Percentiles rank a stretch among this genome's conserved stretches.
Evolutionary conservation across 1,140 invertebrate genomes (phyloP).

Genomic region (Lepidurus packardi): DNA sequence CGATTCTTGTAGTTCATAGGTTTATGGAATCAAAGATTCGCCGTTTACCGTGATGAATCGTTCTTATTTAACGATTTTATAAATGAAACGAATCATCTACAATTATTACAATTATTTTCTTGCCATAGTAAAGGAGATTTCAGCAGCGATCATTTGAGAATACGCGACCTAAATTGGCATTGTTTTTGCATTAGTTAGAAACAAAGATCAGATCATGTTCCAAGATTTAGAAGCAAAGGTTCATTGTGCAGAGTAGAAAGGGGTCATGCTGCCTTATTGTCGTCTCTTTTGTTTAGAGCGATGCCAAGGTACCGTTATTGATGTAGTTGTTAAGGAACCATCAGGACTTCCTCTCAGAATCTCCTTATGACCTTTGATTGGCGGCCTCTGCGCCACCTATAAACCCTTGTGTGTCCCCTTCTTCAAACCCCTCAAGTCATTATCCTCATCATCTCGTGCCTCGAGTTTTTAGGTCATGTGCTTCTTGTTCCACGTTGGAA

Average conservation of each 20-base stretch:
- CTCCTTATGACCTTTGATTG: not conserved
- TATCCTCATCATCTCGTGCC: conserved; percentile 23
- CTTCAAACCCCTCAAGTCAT: not conserved
- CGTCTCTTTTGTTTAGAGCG: not conserved
- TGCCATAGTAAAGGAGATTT: no score
- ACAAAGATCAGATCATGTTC: no score
- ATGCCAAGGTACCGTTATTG: not conserved
- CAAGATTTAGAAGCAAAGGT: no score
- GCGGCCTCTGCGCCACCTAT: not conserved
- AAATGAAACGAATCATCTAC: no score
- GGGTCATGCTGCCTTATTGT: not conserved
- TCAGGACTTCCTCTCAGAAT: not conserved
- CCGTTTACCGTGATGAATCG: no score
- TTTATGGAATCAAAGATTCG: no score
- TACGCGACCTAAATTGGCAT: no score
- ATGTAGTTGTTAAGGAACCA: not conserved
- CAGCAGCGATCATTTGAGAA: no score
- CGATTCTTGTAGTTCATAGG: no score
- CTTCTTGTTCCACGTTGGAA: not conserved
- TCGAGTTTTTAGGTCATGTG: not conserved
- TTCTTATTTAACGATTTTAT: no score
- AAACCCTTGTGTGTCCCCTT: not conserved
- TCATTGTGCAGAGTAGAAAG: not conserved
- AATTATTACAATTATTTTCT: no score
- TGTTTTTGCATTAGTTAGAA: no score